A percentile compares a stretch with the other conserved stretches of the same genome.
Evolutionary conservation across 2,113 vertebrate genomes (phyloP).

Genomic region (Camelus bactrianus): DNA sequence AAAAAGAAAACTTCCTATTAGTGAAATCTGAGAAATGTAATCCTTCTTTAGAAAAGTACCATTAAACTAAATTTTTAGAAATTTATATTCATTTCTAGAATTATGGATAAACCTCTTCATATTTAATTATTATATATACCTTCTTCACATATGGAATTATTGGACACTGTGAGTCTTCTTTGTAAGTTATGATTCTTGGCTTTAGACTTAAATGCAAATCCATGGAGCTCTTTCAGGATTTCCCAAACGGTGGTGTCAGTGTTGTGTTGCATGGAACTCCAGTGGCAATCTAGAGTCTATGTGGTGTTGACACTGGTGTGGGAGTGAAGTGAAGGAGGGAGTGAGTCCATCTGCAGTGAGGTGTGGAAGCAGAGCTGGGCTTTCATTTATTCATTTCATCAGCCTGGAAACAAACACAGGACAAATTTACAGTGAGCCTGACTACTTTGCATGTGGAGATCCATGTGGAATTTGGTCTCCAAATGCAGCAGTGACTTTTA

Average conservation of each 20-base stretch:
- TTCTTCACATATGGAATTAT: background rate
- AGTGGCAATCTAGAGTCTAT: background rate
- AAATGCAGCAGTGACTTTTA: background rate
- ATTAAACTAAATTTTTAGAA: background rate
- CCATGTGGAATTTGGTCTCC: background rate
- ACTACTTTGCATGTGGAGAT: background rate
- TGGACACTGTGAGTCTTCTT: background rate
- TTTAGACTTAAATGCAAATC: constrained; percentile 34
- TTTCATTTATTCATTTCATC: background rate
- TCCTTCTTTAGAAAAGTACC: constrained; percentile 44
- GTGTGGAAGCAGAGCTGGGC: background rate
- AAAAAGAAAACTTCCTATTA: constrained; percentile 25
- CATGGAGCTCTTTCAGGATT: background rate
- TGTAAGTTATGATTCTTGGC: background rate
- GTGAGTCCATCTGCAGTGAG: background rate
- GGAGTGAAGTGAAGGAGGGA: background rate
- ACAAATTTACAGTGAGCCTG: background rate
- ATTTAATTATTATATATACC: background rate
- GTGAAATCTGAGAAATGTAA: background rate
- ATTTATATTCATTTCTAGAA: background rate
- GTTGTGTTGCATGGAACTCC: background rate
- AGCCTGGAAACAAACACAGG: background rate
- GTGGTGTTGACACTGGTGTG: background rate
- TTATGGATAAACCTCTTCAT: background rate
- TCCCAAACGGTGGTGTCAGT: background rate